phyloP scores from a whole-genome alignment of 1,140 invertebrate species.

The Helicoverpa armigera region DNA sequence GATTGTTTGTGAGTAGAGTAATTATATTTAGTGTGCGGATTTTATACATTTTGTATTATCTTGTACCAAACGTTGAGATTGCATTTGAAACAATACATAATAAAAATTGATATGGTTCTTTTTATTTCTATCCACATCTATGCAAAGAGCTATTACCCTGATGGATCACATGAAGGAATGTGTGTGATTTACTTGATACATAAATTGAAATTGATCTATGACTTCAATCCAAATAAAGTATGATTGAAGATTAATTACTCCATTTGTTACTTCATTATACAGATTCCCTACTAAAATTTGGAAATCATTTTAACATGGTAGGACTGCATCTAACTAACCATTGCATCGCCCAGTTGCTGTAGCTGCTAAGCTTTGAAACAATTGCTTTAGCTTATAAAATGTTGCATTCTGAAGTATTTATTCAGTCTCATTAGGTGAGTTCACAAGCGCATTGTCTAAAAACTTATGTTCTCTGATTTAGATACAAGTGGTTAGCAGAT shows the following conservation, averaged over 20 bases:
- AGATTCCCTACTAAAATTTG: neutral
- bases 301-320: neutral
- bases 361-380: neutral
- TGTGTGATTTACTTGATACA: no score
- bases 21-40: slow-evolving; percentile 73
- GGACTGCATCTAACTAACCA: slow-evolving; percentile 9
- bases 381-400: slow-evolving; percentile 40
- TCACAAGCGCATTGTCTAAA: slow-evolving; percentile 10
- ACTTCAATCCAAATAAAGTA: no score
- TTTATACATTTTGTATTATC: slow-evolving; percentile 85
- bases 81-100: slow-evolving; percentile 83
- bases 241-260: no score
- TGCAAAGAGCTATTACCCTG: no score
- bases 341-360: neutral
- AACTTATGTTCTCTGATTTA: slow-evolving; percentile 60
- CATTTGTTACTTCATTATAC: neutral
- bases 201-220: no score
- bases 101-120: slow-evolving; percentile 71
- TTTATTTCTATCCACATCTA: slow-evolving; percentile 66
- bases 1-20: slow-evolving; percentile 68
- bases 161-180: no score
- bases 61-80: slow-evolving; percentile 84
- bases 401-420: slow-evolving; percentile 36
- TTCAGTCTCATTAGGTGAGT: slow-evolving; percentile 71
- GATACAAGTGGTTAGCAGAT: slow-evolving; percentile 79